Evolutionary conservation across 2,113 vertebrate species (phyloP), one percentile per base, ranked within the genome.

Genomic region (Cebus imitator): DNA sequence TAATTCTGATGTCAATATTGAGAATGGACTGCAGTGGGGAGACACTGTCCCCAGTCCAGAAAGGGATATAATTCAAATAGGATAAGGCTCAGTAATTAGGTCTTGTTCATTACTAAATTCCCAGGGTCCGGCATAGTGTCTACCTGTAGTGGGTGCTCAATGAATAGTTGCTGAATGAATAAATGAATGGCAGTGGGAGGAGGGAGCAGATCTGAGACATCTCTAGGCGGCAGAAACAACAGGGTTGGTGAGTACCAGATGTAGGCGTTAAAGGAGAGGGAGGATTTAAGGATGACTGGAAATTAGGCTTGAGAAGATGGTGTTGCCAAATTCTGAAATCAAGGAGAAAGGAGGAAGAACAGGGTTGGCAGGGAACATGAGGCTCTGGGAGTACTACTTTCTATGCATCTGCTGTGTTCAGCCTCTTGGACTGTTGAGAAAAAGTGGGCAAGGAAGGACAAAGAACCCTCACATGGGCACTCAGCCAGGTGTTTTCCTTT

Each of bases 141-240:
- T 55, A 37, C n/a, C 13, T 2, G 8, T 2, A 73, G 78, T 50
- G 55, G 45, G 73, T 58, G 52, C 61, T 91, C 75, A 95, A 84
- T 52, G 81, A 76, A 45, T 4, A 72, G 86, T 17, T 55, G 79
- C 0, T 76, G 84, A 79, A 82, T 61, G 91, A 91, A 30, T 73
- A 75, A 88, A 66, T 37, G 76, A 96, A 81, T 20, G 88, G 55
- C 32, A 45, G 43, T 14, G 86, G 68, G 87, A 96, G 72, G 48
- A 95, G 87, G 48, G 66, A 81, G 83, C 11, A 8, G 43, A 88
- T 90, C 66, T 75, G 82, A 93, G 93, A 87, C 73, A 43, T 40
- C 37, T 5, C 35, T 11, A 13, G 43, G 79, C 21, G 2, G 79
- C 82, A 96, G 79, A 48, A 90, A 93, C 40, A 83, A 83, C 72